phyloP scores from a whole-genome alignment of 1,140 invertebrate species.

The Drosophila pectinifera region DNA sequence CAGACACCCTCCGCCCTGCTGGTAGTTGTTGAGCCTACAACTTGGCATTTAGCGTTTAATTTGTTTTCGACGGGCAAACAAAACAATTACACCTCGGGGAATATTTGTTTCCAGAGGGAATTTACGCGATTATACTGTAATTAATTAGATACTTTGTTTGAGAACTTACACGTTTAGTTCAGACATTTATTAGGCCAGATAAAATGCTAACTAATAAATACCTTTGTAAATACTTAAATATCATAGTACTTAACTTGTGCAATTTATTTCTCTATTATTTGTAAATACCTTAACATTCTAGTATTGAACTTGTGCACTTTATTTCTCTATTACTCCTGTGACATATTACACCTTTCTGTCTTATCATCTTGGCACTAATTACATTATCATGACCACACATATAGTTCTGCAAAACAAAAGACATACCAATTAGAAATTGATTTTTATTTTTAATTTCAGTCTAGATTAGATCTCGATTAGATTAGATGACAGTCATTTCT shows the following conservation, averaged over 20 bases:
- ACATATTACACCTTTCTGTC: neutral
- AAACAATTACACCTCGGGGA: constrained; percentile 1
- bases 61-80: constrained; percentile 5
- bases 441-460: too few species aligned
- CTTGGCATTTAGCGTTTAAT: constrained; percentile 12
- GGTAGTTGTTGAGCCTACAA: neutral
- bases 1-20: neutral
- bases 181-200: too few species aligned
- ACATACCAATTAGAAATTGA: too few species aligned
- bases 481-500: neutral
- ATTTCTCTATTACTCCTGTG: neutral
- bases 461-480: constrained; percentile 1
- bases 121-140: too few species aligned
- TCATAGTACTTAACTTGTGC: too few species aligned
- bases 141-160: too few species aligned
- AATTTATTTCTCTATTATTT: neutral
- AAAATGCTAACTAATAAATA: too few species aligned
- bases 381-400: neutral
- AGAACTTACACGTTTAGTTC: neutral
- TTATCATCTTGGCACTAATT: neutral
- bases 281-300: too few species aligned
- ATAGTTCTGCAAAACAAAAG: neutral
- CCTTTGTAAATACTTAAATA: too few species aligned
- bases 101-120: neutral
- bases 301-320: too few species aligned